A percentile compares a stretch with the other conserved stretches of the same genome.
Evolutionary conservation across 2,888 invertebrate species (phyloP).

Genomic region (Himalopsyche japonica): DNA sequence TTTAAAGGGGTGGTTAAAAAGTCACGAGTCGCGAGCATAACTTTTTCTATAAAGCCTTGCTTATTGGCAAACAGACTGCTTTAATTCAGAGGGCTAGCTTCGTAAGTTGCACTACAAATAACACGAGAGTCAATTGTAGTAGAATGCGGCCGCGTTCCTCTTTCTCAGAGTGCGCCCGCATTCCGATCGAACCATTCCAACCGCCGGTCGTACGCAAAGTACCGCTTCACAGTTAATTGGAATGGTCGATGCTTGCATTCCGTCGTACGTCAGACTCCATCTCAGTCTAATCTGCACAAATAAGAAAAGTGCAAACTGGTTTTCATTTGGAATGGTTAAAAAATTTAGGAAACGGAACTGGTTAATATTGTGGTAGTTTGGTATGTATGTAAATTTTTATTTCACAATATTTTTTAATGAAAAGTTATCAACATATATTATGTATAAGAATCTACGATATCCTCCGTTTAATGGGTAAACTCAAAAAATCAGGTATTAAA

Average conservation of each 20-base stretch:
- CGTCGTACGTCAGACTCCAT: background rate
- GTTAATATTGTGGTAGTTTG: background rate
- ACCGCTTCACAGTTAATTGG: constrained; percentile 7
- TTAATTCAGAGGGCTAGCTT: background rate
- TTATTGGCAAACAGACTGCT: too few species aligned
- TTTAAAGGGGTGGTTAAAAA: too few species aligned
- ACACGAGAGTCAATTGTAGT: background rate
- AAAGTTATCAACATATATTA: too few species aligned
- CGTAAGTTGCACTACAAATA: background rate
- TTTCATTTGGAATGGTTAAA: background rate
- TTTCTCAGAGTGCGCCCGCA: constrained; percentile 9
- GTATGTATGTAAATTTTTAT: too few species aligned
- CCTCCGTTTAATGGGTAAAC: background rate
- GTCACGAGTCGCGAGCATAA: too few species aligned
- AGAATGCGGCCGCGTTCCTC: constrained; percentile 30
- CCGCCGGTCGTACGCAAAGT: background rate
- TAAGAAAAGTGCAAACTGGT: background rate
- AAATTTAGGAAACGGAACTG: background rate
- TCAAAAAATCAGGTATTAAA: background rate
- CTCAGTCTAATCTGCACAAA: background rate
- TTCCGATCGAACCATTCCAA: constrained; percentile 1
- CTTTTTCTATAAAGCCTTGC: too few species aligned
- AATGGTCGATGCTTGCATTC: background rate
- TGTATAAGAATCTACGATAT: background rate
- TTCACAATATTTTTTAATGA: too few species aligned